Evolutionary conservation across 2,888 invertebrate genomes (phyloP).

Genomic region (Mactromeris polynyma): DNA sequence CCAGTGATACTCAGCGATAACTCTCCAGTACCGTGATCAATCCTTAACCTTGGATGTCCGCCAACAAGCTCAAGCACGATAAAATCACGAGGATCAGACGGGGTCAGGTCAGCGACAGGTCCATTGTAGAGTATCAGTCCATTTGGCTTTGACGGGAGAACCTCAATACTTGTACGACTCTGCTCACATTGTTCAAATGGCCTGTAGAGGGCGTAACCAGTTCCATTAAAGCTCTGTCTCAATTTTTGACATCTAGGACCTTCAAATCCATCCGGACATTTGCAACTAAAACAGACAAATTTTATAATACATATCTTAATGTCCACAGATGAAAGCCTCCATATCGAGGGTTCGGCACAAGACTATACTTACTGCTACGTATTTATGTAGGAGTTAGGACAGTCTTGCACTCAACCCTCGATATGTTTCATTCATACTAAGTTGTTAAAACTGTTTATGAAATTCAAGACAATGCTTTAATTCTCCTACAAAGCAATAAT

Average conservation of each 20-base stretch:
- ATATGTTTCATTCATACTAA: too few relatives aligned
- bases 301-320: background rate
- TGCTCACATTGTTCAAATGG: slow-evolving; percentile 94
- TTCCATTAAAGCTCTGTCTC: slow-evolving; percentile 95
- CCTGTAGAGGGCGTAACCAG: slow-evolving; percentile 99
- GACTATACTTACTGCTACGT: too few relatives aligned
- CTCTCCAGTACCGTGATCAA: slow-evolving; percentile 97
- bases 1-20: slow-evolving; percentile 92
- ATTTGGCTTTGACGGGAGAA: slow-evolving; percentile 95
- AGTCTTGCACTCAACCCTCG: too few relatives aligned
- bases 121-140: slow-evolving; percentile 98
- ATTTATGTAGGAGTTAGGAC: too few relatives aligned
- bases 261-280: slow-evolving; percentile 96
- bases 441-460: too few relatives aligned
- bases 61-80: slow-evolving; percentile 96
- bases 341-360: too few relatives aligned
- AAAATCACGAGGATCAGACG: slow-evolving; percentile 90
- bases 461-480: too few relatives aligned
- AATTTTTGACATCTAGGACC: slow-evolving; percentile 99
- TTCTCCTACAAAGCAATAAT: too few relatives aligned
- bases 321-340: too few relatives aligned
- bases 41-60: slow-evolving; percentile 95
- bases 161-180: slow-evolving; percentile 97
- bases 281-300: slow-evolving; percentile 90
- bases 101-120: slow-evolving; percentile 88